Evolutionary conservation across 2,797 vertebrate genomes (phyloP).

Genomic region (Notolabrus celidotus): DNA sequence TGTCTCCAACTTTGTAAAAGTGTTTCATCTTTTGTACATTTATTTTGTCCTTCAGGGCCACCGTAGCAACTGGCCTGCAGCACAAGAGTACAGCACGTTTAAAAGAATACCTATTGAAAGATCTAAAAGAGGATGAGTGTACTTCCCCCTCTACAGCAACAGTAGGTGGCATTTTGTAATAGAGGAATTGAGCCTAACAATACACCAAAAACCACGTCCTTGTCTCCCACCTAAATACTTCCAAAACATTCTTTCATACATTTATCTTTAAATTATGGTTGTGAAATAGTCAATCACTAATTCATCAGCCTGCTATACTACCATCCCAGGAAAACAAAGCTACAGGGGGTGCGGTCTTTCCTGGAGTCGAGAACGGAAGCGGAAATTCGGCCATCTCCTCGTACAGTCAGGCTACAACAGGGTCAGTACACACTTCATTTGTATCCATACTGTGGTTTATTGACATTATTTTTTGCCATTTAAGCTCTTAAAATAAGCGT

Average conservation of each 20-base stretch:
- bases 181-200: neutral
- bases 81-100: too few species aligned
- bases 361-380: slow-evolving; percentile 83
- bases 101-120: neutral
- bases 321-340: slow-evolving; percentile 66
- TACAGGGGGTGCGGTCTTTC: slow-evolving; percentile 84
- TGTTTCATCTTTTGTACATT: too few species aligned
- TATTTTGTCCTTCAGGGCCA: too few species aligned
- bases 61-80: too few species aligned
- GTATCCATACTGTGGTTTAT: slow-evolving; percentile 51
- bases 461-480: slow-evolving; percentile 37
- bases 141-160: neutral
- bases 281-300: slow-evolving; percentile 34
- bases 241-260: neutral
- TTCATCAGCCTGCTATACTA: slow-evolving; percentile 49
- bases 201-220: neutral
- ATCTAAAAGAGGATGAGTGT: slow-evolving; percentile 9
- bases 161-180: neutral
- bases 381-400: slow-evolving; percentile 90
- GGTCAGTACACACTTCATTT: slow-evolving; percentile 84
- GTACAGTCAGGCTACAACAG: slow-evolving; percentile 82
- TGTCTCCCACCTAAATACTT: neutral
- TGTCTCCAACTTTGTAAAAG: too few species aligned
- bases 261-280: slow-evolving; percentile 3
- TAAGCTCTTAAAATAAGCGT: slow-evolving; percentile 25